Conservation (phyloP, 2,888 invertebrate species). For the Ichneumoninae sp. region DNA sequence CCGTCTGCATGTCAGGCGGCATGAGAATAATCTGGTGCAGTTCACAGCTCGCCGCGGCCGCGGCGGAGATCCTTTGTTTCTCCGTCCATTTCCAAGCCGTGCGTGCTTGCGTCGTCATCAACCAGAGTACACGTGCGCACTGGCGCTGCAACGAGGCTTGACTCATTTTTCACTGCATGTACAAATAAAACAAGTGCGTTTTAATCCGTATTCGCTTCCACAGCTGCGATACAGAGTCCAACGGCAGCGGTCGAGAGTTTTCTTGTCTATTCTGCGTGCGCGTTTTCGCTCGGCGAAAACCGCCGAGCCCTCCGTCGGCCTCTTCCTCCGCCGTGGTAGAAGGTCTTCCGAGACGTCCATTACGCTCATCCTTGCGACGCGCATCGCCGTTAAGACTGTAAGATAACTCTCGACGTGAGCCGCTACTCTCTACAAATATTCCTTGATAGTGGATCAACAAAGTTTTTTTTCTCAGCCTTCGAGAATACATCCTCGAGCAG, state of each 20-base stretch:
- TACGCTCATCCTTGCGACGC: slow-evolving; percentile 3
- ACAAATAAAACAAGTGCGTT: slow-evolving; percentile 32
- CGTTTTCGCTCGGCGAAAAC: neutral
- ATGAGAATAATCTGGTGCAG: neutral
- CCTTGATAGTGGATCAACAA: neutral
- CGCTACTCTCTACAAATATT: slow-evolving; percentile 7
- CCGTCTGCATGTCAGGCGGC: neutral
- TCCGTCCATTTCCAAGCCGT: slow-evolving; percentile 40
- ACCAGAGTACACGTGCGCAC: slow-evolving; percentile 57
- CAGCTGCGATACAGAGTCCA: slow-evolving; percentile 69
- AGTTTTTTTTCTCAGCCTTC: slow-evolving; percentile 3
- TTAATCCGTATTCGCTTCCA: slow-evolving; percentile 32
- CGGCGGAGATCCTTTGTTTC: slow-evolving; percentile 59
- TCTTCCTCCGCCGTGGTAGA: neutral
- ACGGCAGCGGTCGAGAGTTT: slow-evolving; percentile 14
- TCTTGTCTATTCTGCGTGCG: neutral
- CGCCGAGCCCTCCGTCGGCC: neutral
- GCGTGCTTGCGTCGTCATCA: slow-evolving; percentile 35
- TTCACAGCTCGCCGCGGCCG: neutral
- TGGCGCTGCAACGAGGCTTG: slow-evolving; percentile 43
- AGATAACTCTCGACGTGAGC: neutral
- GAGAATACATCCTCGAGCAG: neutral
- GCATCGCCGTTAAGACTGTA: neutral
- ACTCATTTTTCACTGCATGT: slow-evolving; percentile 53
- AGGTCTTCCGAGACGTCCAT: neutral